phyloP scores from a whole-genome alignment of 2,888 invertebrate species.

The Disparrhopalites patrizii region DNA sequence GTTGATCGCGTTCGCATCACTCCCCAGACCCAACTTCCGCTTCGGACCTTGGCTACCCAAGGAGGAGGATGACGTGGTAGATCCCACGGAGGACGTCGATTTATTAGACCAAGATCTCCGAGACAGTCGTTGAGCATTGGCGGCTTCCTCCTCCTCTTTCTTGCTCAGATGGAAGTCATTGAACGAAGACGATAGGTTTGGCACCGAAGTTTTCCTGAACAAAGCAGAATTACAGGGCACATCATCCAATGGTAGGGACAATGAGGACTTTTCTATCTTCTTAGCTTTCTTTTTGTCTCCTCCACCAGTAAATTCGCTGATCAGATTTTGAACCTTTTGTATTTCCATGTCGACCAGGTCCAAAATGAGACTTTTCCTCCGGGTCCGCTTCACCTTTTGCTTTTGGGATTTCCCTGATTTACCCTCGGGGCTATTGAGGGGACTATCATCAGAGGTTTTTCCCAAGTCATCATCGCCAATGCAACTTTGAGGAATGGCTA shows the following conservation, averaged over 20 bases:
- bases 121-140: neutral
- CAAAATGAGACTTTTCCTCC: constrained; percentile 1
- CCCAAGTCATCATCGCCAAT: no score
- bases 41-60: constrained; percentile 9
- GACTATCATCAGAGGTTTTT: no score
- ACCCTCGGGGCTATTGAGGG: neutral
- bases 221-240: constrained; percentile 5
- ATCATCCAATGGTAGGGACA: neutral
- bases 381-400: neutral
- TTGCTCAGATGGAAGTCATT: neutral
- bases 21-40: neutral
- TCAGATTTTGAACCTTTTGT: constrained; percentile 17
- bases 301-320: neutral
- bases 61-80: constrained; percentile 26
- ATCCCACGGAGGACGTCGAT: constrained; percentile 23
- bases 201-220: constrained; percentile 18
- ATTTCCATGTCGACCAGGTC: constrained; percentile 21
- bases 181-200: neutral
- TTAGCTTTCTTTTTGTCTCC: neutral
- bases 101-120: constrained; percentile 23
- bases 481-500: no score
- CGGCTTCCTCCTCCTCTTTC: neutral
- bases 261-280: neutral
- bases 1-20: neutral
- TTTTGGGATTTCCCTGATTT: neutral